Base-by-base conservation (phyloP, 2,797 vertebrate species). In the Pterois miles region DNA sequence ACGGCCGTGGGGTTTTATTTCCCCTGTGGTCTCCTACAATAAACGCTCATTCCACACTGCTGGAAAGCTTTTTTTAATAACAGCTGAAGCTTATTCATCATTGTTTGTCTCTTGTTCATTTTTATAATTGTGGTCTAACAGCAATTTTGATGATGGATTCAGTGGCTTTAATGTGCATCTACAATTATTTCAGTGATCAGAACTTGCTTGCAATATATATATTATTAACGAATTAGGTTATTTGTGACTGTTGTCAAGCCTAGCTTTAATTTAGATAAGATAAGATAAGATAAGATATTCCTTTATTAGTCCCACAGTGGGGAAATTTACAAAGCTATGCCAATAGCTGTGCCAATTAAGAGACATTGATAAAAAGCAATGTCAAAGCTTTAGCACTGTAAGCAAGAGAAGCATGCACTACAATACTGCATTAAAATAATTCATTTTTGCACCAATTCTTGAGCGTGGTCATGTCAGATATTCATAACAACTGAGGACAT, bases 1-100 rank as follows among this genome's bases (percentile, higher is more conserved):
- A 78, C 11, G 78, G 83, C 88, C 88, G 48, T 81, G 88, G 83
- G 86, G 74, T 83, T 93, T 90, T 92, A 92, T 93, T 92, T 93
- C 92, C 91, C 92, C 56, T 71, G 91, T 83, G 92, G 88, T 81
- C 76, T 38, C 48, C 36, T 40, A 69, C 76, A 53, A 86, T 91
- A 91, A 91, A 90, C 68, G 79, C 64, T 82, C 83, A 53, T 67
- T 84, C 77, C 82, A 78, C 76, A 76, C 78, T 82, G 63, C 68
- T 22, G 2, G 73, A 73, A 62, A 29, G 25, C 33, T 48, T 59
- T 40, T 38, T 84, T 59, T 76, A 65, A 69, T 77, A 67, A 65
- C 56, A 82, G 63, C 23, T 57, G 53, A 58, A 77, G 77, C 66
- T 72, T 86, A 80, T 90, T 78, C 46, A 68, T 89, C 80, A 78